Evolutionary conservation across 2,113 vertebrate species (phyloP).

Genomic region (Excalfactoria chinensis): DNA sequence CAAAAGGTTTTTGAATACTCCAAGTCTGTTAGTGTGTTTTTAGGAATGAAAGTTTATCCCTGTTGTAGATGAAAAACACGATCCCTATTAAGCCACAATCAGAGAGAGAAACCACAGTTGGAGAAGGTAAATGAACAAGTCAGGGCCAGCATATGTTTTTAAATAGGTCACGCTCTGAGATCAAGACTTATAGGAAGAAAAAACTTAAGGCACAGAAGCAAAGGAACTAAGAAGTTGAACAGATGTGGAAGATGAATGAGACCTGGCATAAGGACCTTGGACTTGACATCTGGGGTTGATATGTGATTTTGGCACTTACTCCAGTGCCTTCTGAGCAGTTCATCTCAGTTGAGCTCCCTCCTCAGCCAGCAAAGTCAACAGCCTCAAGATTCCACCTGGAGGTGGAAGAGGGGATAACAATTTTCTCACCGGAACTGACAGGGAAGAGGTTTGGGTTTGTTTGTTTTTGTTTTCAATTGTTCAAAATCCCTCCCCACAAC

Average conservation of each 20-base stretch:
- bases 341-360: not conserved
- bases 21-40: not conserved
- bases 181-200: not conserved
- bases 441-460: not conserved
- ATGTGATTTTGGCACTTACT: not conserved
- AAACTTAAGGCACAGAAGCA: not conserved
- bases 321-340: not conserved
- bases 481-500: not conserved
- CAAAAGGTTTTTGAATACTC: not conserved
- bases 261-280: not conserved
- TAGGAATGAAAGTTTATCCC: not conserved
- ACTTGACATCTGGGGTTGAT: not conserved
- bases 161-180: not conserved
- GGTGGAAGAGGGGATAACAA: not conserved
- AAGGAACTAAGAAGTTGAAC: not conserved
- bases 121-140: not conserved
- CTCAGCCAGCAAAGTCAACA: not conserved
- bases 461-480: not conserved
- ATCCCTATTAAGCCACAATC: fast-evolving
- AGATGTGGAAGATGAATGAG: not conserved
- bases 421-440: not conserved
- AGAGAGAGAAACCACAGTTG: not conserved
- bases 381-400: not conserved
- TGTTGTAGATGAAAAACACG: not conserved
- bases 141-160: not conserved